phyloP scores from a whole-genome alignment of 2,797 vertebrate genomes.

The Leptoclinus maculatus region DNA sequence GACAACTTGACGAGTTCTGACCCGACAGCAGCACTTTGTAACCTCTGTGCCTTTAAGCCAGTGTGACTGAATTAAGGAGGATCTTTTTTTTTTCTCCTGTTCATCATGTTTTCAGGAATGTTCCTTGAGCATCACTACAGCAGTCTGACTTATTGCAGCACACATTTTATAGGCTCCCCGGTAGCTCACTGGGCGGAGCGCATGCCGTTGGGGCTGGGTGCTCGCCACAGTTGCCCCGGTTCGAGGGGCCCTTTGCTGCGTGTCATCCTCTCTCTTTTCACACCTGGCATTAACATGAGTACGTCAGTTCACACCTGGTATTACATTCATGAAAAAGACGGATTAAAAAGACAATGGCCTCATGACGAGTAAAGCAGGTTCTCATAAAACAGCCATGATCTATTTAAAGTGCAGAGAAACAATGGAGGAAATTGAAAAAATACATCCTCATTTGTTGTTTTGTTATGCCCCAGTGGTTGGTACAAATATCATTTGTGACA shows the following conservation, averaged over 20 bases:
- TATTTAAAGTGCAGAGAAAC: background rate
- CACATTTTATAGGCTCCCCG: background rate
- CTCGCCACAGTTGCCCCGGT: background rate
- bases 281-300: too few species aligned
- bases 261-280: background rate
- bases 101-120: conserved; percentile 19
- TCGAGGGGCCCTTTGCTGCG: background rate
- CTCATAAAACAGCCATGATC: background rate
- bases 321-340: too few species aligned
- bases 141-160: conserved; percentile 8
- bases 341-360: background rate
- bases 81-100: background rate
- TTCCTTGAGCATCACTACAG: conserved; percentile 6
- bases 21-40: background rate
- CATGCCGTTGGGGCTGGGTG: background rate
- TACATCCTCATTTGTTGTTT: too few species aligned
- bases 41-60: conserved; percentile 5
- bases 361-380: background rate
- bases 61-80: conserved; percentile 6
- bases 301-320: too few species aligned
- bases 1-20: background rate
- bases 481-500: background rate
- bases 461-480: background rate
- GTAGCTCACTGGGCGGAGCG: background rate
- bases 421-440: background rate